These are phyloP conservation scores for Desoria tigrina DNA, from an alignment of 2,888 invertebrate species.

Conservation along the genomic window DNA sequence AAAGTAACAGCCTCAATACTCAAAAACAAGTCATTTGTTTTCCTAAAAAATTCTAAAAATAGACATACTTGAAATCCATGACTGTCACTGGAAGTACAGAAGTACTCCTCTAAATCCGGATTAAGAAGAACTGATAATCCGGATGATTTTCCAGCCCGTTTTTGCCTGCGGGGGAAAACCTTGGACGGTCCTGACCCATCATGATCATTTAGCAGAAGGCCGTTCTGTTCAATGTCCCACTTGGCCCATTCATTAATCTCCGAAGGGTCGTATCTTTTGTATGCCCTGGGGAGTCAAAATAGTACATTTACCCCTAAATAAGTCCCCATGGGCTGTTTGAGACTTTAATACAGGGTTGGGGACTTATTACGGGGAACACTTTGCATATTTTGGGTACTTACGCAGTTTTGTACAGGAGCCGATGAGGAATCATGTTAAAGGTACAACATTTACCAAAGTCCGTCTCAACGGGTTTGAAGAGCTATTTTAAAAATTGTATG, in stretches of 20 bases:
- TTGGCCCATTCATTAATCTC: constrained; percentile 37
- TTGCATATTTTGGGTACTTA: constrained; percentile 1
- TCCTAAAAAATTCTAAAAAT: neutral
- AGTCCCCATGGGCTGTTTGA: too few species aligned
- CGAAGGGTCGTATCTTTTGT: constrained; percentile 31
- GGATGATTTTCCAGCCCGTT: constrained; percentile 34
- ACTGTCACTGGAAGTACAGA: constrained; percentile 44
- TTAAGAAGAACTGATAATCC: constrained; percentile 45
- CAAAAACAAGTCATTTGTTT: too few species aligned
- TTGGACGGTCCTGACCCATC: neutral
- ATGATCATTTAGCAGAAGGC: constrained; percentile 23
- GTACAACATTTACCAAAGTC: constrained; percentile 74
- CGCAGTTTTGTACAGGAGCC: constrained; percentile 28
- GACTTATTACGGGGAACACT: neutral
- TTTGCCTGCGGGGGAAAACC: constrained; percentile 33
- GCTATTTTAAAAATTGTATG: too few species aligned
- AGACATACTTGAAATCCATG: constrained; percentile 39
- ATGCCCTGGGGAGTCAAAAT: too few species aligned
- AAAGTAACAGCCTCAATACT: too few species aligned
- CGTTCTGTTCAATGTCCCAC: constrained; percentile 36
- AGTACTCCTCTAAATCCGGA: constrained; percentile 45
- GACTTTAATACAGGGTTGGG: too few species aligned
- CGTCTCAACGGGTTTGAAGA: constrained; percentile 76
- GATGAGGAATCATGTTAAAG: constrained; percentile 33
- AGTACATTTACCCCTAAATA: too few species aligned